A percentile compares a stretch with the other conserved stretches of the same genome.
Evolutionary conservation across 2,113 vertebrate species (phyloP).

Genomic region (Erpornis zantholeuca): DNA sequence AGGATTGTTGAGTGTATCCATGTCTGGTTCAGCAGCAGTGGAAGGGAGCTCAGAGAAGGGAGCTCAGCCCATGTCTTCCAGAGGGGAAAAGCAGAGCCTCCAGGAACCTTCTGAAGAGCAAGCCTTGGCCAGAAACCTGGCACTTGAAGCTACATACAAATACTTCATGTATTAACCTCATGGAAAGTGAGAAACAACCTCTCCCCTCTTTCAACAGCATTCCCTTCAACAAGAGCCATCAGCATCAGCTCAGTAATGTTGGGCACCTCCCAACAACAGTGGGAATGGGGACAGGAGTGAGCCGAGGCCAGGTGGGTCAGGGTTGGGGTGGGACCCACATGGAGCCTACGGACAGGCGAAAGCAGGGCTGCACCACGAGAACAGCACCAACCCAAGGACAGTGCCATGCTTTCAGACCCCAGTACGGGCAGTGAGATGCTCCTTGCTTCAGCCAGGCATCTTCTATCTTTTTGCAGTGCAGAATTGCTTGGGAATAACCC

Average conservation of each 20-base stretch:
- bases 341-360: neutral
- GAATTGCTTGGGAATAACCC: neutral
- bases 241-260: neutral
- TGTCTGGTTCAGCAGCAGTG: neutral
- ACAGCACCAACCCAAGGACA: neutral
- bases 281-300: neutral
- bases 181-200: neutral
- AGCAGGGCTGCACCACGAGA: neutral
- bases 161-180: neutral
- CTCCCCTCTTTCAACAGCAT: neutral
- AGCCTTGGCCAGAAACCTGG: neutral
- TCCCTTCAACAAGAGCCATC: neutral
- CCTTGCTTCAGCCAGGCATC: neutral
- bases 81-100: neutral
- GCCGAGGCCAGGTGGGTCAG: rapidly evolving
- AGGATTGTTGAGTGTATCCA: neutral
- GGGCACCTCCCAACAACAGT: neutral
- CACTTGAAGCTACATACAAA: neutral
- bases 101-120: neutral
- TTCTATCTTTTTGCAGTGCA: neutral
- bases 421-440: neutral
- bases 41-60: neutral
- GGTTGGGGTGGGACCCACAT: rapidly evolving
- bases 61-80: too few species aligned
- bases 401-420: neutral